Conservation (phyloP, 2,113 vertebrate species). For the Eurystomus gularis region DNA sequence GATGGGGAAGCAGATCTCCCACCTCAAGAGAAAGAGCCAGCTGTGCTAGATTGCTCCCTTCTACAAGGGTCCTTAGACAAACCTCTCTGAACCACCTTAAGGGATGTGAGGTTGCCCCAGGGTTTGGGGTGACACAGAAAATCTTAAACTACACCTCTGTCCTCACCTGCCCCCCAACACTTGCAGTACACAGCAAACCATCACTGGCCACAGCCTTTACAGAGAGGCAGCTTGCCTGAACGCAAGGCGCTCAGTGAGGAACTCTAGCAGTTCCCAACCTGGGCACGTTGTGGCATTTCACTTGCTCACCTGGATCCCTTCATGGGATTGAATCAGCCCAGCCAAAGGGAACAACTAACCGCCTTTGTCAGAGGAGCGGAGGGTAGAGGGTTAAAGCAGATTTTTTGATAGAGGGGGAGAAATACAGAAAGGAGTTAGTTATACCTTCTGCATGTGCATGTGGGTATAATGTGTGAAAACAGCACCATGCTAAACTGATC, state of each 20-base stretch:
- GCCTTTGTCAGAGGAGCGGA: not conserved
- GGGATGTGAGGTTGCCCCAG: not conserved
- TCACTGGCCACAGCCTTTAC: not conserved
- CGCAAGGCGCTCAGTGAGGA: not conserved
- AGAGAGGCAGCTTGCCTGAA: not conserved
- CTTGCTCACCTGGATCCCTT: not conserved
- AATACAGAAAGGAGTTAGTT: not conserved
- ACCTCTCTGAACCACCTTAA: not conserved
- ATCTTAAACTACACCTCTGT: not conserved
- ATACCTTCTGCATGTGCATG: rapidly evolving
- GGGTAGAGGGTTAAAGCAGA: not conserved
- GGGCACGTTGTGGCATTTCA: rapidly evolving
- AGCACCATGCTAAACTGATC: not conserved
- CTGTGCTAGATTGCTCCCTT: not conserved
- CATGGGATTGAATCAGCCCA: rapidly evolving
- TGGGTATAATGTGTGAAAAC: not conserved
- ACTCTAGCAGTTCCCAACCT: not conserved
- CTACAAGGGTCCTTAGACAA: not conserved
- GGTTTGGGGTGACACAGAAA: not conserved
- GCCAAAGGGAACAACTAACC: not conserved
- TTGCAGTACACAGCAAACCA: rapidly evolving
- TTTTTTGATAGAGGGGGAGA: not conserved
- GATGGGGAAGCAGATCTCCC: not conserved
- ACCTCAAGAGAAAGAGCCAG: not conserved
- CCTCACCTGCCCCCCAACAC: not conserved